Percentiles rank a stretch among this genome's conserved stretches.
phyloP scores from a whole-genome alignment of 2,888 invertebrate species.

The Craniophora ligustri region DNA sequence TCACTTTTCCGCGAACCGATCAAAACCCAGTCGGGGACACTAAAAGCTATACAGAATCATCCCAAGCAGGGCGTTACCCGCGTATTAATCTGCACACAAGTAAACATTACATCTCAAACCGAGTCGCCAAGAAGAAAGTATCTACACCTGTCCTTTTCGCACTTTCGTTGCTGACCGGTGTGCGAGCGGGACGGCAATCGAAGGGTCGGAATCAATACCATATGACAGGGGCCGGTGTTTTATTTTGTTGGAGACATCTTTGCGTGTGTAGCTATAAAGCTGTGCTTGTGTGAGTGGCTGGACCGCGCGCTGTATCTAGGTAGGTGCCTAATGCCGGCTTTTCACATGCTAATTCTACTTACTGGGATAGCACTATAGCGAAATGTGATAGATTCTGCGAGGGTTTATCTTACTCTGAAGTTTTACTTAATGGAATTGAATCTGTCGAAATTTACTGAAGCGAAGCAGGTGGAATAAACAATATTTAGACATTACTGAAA shows the following conservation, averaged over 20 bases:
- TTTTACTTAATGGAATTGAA: conserved; percentile 9
- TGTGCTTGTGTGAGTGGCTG: conserved; percentile 55
- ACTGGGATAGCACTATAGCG: conserved; percentile 29
- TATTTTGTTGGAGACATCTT: conserved; percentile 83
- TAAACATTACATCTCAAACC: conserved; percentile 71
- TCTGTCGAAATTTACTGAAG: conserved; percentile 4
- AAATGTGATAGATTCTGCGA: conserved; percentile 17
- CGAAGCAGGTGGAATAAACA: not conserved
- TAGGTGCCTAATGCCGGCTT: conserved; percentile 44
- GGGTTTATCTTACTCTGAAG: conserved; percentile 12
- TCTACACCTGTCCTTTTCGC: conserved; percentile 65
- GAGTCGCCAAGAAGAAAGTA: conserved; percentile 63
- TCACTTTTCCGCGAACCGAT: conserved; percentile 50
- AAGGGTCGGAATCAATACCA: conserved; percentile 84
- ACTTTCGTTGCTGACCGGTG: conserved; percentile 58
- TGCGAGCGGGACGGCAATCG: conserved; percentile 62
- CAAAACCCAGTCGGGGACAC: conserved; percentile 47
- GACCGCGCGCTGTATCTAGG: conserved; percentile 34
- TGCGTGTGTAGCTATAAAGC: conserved; percentile 51
- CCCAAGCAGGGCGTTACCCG: conserved; percentile 72
- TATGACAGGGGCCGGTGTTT: conserved; percentile 80
- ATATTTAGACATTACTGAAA: not conserved
- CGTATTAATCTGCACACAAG: conserved; percentile 74
- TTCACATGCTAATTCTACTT: conserved; percentile 51
- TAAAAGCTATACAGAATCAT: conserved; percentile 52